A percentile compares a stretch with the other conserved stretches of the same genome.
Evolutionary conservation across 1,140 invertebrate species (phyloP).

Genomic region (Drosophila albomicans): DNA sequence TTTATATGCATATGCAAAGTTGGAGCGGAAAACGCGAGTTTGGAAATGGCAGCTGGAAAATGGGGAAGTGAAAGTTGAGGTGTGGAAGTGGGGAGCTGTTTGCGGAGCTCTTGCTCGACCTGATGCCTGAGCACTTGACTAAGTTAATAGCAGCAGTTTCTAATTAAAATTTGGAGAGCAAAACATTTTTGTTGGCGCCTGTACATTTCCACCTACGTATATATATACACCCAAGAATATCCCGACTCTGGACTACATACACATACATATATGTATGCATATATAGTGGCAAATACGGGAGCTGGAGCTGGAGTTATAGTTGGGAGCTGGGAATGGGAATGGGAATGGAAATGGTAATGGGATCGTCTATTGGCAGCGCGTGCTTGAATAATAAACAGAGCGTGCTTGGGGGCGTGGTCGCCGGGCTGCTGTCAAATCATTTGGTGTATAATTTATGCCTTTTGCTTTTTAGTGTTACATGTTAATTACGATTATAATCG

Average conservation of each 20-base stretch:
- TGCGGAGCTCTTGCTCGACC: constrained; percentile 2
- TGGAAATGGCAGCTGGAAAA: constrained; percentile 29
- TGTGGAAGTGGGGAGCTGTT: constrained; percentile 4
- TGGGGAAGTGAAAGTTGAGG: constrained; percentile 2
- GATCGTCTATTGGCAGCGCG: constrained; percentile 58
- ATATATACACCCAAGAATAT: not conserved
- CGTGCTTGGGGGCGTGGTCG: constrained; percentile 17
- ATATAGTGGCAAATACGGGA: not conserved
- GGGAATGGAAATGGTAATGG: not conserved
- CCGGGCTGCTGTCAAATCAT: constrained; percentile 62
- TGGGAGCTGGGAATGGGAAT: not conserved
- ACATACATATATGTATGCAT: constrained; percentile 6
- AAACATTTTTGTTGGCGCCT: constrained; percentile 53
- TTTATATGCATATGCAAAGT: constrained; percentile 75
- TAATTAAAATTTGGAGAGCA: constrained; percentile 75
- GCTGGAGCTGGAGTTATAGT: not conserved
- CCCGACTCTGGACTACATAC: not conserved
- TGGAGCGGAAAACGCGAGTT: constrained; percentile 35
- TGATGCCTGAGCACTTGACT: constrained; percentile 57
- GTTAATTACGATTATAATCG: constrained; percentile 72
- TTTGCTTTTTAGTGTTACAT: constrained; percentile 73
- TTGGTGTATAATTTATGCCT: constrained; percentile 74
- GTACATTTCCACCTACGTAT: constrained; percentile 19
- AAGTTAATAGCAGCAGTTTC: constrained; percentile 78
- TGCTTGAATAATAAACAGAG: constrained; percentile 80